These are phyloP conservation scores for Xenotilapia longispinis DNA, from an alignment of 2,113 vertebrate genomes.

Conservation along the genomic window DNA sequence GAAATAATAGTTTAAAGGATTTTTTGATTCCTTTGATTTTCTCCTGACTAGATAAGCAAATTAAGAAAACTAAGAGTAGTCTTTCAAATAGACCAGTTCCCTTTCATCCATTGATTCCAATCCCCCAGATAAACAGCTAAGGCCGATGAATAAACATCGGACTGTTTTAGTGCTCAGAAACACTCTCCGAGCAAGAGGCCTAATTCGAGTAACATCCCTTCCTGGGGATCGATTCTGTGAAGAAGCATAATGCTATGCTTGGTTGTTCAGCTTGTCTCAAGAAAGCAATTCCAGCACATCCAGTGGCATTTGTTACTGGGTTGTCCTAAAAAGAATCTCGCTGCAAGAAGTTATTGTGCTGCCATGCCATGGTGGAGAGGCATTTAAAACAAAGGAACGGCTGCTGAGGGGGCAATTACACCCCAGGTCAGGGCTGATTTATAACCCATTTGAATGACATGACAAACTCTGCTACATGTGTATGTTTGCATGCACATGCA, in stretches of 20 bases:
- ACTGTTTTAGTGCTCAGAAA: constrained; percentile 31
- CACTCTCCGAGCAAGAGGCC: constrained; percentile 22
- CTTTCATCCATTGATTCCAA: constrained; percentile 41
- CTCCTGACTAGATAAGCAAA: constrained; percentile 21
- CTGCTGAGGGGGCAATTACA: constrained; percentile 66
- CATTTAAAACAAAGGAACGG: constrained; percentile 66
- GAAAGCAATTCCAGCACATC: constrained; percentile 53
- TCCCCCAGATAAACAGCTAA: constrained; percentile 21
- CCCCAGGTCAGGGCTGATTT: constrained; percentile 55
- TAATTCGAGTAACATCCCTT: constrained; percentile 58
- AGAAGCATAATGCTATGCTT: constrained; percentile 62
- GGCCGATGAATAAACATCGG: constrained; percentile 57
- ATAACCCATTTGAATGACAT: constrained; percentile 43
- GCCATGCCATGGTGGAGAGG: constrained; percentile 30
- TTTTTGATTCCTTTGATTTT: constrained; percentile 19
- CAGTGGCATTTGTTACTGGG: constrained; percentile 51
- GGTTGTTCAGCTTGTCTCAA: constrained; percentile 53
- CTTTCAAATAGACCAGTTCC: constrained; percentile 12
- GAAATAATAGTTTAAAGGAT: constrained; percentile 23
- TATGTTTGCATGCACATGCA: constrained; percentile 8
- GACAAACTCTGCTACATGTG: constrained; percentile 22
- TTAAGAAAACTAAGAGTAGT: constrained; percentile 31
- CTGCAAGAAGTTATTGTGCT: constrained; percentile 59
- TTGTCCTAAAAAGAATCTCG: constrained; percentile 33
- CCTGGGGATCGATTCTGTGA: constrained; percentile 53